Evolutionary conservation across 2,113 vertebrate species (phyloP).

Genomic region (Sclerurus mexicanus): DNA sequence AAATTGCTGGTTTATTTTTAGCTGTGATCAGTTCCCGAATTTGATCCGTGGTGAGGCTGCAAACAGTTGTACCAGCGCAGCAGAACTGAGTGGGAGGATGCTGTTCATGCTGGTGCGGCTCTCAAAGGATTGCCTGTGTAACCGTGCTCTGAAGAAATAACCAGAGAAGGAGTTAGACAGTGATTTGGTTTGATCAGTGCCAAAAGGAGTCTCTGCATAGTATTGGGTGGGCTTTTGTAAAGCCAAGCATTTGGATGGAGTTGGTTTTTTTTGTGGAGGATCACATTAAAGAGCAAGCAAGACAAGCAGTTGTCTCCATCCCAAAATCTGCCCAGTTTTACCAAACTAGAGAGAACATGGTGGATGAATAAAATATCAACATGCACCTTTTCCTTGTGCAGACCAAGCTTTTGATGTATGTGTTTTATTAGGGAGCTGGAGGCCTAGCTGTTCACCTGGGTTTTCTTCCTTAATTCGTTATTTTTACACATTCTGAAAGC

Average conservation of each 20-base stretch:
- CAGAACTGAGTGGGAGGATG: neutral
- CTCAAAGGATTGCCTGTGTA: neutral
- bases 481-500: neutral
- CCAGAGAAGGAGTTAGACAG: neutral
- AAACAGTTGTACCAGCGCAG: neutral
- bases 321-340: neutral
- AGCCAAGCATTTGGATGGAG: neutral
- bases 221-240: neutral
- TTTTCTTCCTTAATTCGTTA: neutral
- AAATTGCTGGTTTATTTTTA: slow-evolving; percentile 51
- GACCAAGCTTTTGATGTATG: neutral
- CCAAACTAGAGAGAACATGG: neutral
- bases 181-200: neutral
- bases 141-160: neutral
- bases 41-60: slow-evolving; percentile 6
- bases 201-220: neutral
- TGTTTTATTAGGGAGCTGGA: neutral
- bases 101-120: neutral
- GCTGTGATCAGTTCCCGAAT: neutral
- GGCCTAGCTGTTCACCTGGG: neutral
- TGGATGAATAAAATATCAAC: neutral
- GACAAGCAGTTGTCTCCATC: neutral
- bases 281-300: neutral
- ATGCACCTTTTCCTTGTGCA: neutral
- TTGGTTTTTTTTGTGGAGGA: neutral